Evolutionary conservation across 2,888 invertebrate genomes (phyloP).

Genomic region (Monoplex corrugatus): DNA sequence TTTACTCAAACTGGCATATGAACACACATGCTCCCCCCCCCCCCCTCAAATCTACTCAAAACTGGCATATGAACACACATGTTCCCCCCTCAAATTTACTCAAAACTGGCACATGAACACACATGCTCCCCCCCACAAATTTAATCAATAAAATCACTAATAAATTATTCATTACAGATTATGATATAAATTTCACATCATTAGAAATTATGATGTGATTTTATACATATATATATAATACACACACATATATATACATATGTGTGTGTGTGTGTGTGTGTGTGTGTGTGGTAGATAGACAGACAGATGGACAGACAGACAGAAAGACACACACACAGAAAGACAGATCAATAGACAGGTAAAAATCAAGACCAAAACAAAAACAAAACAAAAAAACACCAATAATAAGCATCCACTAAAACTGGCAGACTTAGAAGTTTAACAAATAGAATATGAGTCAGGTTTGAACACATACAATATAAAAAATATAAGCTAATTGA

Average conservation of each 20-base stretch:
- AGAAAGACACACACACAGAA: neutral
- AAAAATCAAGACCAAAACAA: neutral
- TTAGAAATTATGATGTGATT: neutral
- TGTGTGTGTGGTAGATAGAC: neutral
- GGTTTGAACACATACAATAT: too few relatives aligned
- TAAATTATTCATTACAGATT: neutral
- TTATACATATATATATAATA: neutral
- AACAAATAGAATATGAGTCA: too few relatives aligned
- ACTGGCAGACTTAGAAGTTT: too few relatives aligned
- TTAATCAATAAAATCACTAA: neutral
- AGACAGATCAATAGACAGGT: neutral
- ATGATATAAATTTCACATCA: neutral
- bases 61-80: neutral
- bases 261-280: neutral
- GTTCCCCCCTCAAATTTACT: neutral
- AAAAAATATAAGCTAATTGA: too few relatives aligned
- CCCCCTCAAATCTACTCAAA: neutral
- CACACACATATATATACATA: neutral
- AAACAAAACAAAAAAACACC: too few relatives aligned
- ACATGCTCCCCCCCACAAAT: too few relatives aligned
- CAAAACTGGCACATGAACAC: too few relatives aligned
- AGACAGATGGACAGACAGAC: neutral
- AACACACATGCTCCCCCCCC: neutral
- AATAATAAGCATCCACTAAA: too few relatives aligned
- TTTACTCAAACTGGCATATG: neutral